A percentile compares a stretch with the other conserved stretches of the same genome.
These are phyloP conservation scores for Clivina fossor DNA, from an alignment of 2,888 invertebrate genomes.

Conservation along the genomic window DNA sequence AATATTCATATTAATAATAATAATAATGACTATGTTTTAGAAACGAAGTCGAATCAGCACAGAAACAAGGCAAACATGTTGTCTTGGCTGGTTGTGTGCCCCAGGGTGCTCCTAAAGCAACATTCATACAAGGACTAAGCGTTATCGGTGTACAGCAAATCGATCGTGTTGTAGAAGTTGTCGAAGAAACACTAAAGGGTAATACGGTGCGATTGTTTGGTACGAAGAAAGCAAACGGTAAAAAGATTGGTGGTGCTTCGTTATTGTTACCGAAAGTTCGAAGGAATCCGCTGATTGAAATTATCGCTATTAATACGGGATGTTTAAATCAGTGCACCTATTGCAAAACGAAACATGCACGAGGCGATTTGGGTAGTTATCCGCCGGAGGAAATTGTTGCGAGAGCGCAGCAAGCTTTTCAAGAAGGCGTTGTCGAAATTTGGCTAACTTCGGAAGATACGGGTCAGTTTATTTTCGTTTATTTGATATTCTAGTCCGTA, in stretches of 20 bases:
- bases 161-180: slow-evolving; percentile 94
- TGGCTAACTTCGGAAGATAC: slow-evolving; percentile 99
- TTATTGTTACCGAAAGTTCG: slow-evolving; percentile 90
- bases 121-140: slow-evolving; percentile 75
- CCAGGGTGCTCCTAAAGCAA: slow-evolving; percentile 82
- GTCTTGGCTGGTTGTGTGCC: slow-evolving; percentile 99
- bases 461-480: slow-evolving; percentile 57
- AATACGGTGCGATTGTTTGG: slow-evolving; percentile 75
- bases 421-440: slow-evolving; percentile 92
- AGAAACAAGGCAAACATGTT: slow-evolving; percentile 73
- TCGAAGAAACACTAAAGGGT: slow-evolving; percentile 96
- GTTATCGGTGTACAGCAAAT: slow-evolving; percentile 99
- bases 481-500: no score
- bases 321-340: slow-evolving; percentile 98
- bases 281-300: slow-evolving; percentile 94
- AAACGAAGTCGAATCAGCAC: slow-evolving; percentile 81
- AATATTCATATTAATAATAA: no score
- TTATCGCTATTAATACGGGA: slow-evolving; percentile 94
- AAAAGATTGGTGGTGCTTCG: slow-evolving; percentile 84
- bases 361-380: slow-evolving; percentile 96
- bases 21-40: slow-evolving; percentile 57
- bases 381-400: slow-evolving; percentile 85
- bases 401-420: slow-evolving; percentile 82
- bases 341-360: slow-evolving; percentile 96
- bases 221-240: slow-evolving; percentile 77